These are phyloP conservation scores for Cassiopea andromeda DNA, from an alignment of 30 jellyfish, hydroid and myxozoan genomes.

Conservation along the genomic window DNA sequence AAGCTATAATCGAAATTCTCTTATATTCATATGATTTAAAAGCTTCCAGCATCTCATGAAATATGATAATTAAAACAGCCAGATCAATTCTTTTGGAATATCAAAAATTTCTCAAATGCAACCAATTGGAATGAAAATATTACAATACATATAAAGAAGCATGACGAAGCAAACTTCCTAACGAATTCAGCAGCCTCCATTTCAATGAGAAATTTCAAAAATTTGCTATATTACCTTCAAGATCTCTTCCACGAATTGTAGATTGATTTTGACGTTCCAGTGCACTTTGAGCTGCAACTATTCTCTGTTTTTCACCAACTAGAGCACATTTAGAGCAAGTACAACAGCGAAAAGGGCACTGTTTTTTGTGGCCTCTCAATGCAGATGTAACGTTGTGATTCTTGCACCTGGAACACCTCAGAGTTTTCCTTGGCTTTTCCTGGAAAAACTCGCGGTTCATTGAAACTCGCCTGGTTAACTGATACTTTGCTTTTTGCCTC, in stretches of 20 bases:
- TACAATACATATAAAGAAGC: no score
- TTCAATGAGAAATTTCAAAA: background rate
- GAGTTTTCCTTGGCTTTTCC: constrained; percentile 44
- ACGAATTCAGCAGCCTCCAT: no score
- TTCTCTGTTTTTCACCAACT: constrained; percentile 52
- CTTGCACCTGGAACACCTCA: constrained; percentile 66
- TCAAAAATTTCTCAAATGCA: no score
- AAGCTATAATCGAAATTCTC: no score
- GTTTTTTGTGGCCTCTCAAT: constrained; percentile 64
- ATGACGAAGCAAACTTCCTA: no score
- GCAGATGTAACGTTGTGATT: constrained; percentile 56
- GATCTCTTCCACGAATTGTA: constrained; percentile 1
- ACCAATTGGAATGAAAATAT: no score
- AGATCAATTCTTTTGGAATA: no score
- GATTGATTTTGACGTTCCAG: constrained; percentile 27
- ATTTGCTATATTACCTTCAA: background rate
- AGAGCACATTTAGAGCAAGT: constrained; percentile 63
- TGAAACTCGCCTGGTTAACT: background rate
- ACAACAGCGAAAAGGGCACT: constrained; percentile 64
- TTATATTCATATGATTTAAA: no score
- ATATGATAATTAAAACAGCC: no score
- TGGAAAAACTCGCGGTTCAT: constrained; percentile 38
- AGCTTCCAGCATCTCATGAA: no score
- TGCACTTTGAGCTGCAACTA: constrained; percentile 58
- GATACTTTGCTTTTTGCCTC: constrained; percentile 51